Conservation (phyloP, 2,113 vertebrate genomes). For the Istiophorus platypterus region DNA sequence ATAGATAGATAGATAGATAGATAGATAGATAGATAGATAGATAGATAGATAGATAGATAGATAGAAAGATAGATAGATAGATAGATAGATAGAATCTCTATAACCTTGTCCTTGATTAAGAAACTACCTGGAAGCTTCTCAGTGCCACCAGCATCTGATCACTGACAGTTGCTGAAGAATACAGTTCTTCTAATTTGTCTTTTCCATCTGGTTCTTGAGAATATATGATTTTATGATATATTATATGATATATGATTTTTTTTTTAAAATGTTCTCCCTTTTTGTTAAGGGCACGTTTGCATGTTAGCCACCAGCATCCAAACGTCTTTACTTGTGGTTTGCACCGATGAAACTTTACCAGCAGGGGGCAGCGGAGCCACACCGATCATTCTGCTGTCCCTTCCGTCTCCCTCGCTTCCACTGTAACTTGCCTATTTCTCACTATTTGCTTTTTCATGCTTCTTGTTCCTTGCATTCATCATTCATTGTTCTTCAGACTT, state of each 20-base stretch:
- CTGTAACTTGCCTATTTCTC: slow-evolving; percentile 2
- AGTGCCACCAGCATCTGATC: not conserved
- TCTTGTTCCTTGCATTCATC: not conserved
- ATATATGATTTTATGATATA: too few species aligned
- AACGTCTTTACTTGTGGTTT: slow-evolving; percentile 1
- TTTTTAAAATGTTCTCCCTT: not conserved
- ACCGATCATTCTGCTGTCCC: not conserved
- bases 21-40: too few species aligned
- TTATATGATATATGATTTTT: too few species aligned
- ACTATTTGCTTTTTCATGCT: not conserved
- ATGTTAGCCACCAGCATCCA: slow-evolving; percentile 21
- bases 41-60: too few species aligned
- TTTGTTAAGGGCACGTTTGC: not conserved
- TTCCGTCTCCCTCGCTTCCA: not conserved
- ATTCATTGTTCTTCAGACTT: not conserved
- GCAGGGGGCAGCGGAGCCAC: slow-evolving; percentile 62
- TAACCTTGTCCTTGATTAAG: too few species aligned
- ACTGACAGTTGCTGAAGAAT: too few species aligned
- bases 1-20: too few species aligned
- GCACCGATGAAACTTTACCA: slow-evolving; percentile 41
- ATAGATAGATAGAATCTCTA: too few species aligned
- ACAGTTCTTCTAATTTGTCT: not conserved
- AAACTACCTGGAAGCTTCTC: too few species aligned
- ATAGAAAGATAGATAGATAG: too few species aligned
- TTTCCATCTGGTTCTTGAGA: not conserved